Base-by-base conservation (phyloP, 2,113 vertebrate genomes). In the Calyptommatus sinebrachiatus region DNA sequence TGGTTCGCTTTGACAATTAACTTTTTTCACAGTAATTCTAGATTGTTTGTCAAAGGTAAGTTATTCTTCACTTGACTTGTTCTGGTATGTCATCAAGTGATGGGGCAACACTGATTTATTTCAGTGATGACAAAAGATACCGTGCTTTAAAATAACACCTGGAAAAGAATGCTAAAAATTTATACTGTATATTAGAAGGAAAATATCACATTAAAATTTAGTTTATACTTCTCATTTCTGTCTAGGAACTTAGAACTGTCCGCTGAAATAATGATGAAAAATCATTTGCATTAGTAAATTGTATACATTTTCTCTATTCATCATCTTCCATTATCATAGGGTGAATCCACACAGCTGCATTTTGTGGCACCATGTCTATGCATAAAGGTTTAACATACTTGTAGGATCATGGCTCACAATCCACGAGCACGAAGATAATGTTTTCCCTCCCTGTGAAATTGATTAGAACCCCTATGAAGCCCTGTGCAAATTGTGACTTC, bases 1-100 rank as follows among this genome's bases (percentile, higher is more conserved):
- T 69, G 2, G 1, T 74, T 83, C 74, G 79, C 4, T n/a, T 75
- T 70, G 82, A 78, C 8, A 21, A 67, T 78, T 73, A 31, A 71
- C 35, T 7, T 72, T 77, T 41, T 83, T 50, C 81, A 71, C 72
- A 5, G 2, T 46, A 21, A 31, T 78, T n/a, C n/a, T 83, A 62
- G 65, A 41, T 83, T 68, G 45, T 8, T 5, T 76, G 21, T 8
- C 63, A 78, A 77, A 21, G 7, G 35, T n/a, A 12, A 50, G 76
- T 75, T 72, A 53, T 26, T 16, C 48, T 2, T 76, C 24, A 66
- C 78, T 83, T 83, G 71, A 1, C 14, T 80, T 16, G 22, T n/a
- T n/a, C n/a, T n/a, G n/a, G n/a, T n/a, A n/a, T n/a, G n/a, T n/a
- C n/a, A n/a, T n/a, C n/a, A n/a, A n/a, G n/a, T 14, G 77, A 81